These are phyloP conservation scores for Melinaea menophilus DNA, from an alignment of 2,888 invertebrate genomes.

Conservation along the genomic window DNA sequence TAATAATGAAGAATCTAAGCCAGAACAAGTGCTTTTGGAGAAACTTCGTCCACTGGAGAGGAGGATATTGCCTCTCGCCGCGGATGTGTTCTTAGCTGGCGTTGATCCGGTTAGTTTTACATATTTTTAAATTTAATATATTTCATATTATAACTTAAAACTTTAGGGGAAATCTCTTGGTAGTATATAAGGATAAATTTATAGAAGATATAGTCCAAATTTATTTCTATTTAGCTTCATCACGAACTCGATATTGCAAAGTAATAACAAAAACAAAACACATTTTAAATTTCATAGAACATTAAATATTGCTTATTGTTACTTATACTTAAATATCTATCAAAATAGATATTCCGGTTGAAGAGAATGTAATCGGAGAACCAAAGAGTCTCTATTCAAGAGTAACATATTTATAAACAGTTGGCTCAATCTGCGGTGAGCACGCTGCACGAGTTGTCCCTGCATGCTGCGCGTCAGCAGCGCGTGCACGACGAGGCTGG, in stretches of 20 bases:
- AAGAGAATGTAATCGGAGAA: background rate
- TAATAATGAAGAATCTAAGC: slow-evolving; percentile 40
- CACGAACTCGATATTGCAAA: no score
- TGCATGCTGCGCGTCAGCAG: slow-evolving; percentile 67
- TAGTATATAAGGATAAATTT: no score
- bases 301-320: no score
- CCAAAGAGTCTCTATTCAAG: background rate
- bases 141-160: background rate
- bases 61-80: slow-evolving; percentile 57
- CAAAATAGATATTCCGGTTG: background rate
- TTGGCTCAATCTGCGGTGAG: slow-evolving; percentile 64
- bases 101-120: slow-evolving; percentile 58
- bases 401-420: slow-evolving; percentile 38
- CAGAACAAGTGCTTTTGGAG: slow-evolving; percentile 58
- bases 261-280: no score
- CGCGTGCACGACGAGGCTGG: slow-evolving; percentile 63
- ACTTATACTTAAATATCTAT: no score
- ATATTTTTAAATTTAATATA: background rate
- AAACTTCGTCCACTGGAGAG: slow-evolving; percentile 56
- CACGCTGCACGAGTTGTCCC: slow-evolving; percentile 65
- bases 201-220: no score
- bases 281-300: no score
- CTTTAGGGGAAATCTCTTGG: no score
- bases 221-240: no score
- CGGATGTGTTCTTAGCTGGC: slow-evolving; percentile 63